Evolutionary conservation across 2,113 vertebrate genomes (phyloP).

Genomic region (Chloropsis hardwickii): DNA sequence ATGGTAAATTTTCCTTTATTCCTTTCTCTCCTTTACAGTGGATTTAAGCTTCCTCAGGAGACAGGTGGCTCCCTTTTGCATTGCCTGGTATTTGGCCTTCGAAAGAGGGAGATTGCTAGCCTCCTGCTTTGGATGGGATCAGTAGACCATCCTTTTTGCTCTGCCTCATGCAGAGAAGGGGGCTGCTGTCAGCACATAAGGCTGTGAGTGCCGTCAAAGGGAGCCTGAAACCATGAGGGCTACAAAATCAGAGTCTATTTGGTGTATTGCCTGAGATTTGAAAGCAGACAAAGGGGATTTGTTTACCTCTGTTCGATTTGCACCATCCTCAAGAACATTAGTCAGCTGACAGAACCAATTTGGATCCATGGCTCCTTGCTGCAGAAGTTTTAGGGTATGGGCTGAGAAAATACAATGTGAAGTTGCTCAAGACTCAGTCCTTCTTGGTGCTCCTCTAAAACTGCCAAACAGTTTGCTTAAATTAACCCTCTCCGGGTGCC

Average conservation of each 20-base stretch:
- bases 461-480: not conserved
- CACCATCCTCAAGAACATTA: not conserved
- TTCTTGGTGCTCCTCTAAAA: not conserved
- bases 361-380: not conserved
- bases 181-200: not conserved
- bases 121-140: not conserved
- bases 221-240: not conserved
- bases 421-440: not conserved
- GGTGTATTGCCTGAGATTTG: not conserved
- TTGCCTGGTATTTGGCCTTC: not conserved
- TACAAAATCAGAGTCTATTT: not conserved
- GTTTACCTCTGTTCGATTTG: not conserved
- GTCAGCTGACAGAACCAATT: not conserved
- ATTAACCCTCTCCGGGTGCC: not conserved
- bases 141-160: not conserved
- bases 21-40: not conserved
- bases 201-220: not conserved
- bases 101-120: not conserved
- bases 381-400: not conserved
- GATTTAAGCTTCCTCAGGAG: not conserved
- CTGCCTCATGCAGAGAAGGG: not conserved
- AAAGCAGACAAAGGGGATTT: not conserved
- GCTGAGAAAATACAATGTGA: not conserved
- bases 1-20: not conserved
- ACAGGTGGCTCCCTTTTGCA: not conserved